Evolutionary conservation across 30 jellyfish, hydroid and myxozoan species (phyloP).

Genomic region (Rhopilema esculentum): DNA sequence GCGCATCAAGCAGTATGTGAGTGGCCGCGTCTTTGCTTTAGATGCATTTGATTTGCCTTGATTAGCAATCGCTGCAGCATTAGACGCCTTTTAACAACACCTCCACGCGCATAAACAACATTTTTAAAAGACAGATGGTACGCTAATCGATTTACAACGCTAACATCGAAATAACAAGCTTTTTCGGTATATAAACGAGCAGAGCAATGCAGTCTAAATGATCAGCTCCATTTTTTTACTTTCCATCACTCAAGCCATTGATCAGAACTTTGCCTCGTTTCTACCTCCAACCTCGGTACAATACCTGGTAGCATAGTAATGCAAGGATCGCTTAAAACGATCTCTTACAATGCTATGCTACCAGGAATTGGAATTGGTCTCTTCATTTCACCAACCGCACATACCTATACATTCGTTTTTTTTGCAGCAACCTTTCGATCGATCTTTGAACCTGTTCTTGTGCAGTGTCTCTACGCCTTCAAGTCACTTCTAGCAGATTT

Average conservation of each 20-base stretch:
- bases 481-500: too few species aligned
- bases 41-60: background rate
- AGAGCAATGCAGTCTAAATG: background rate
- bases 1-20: slow-evolving; percentile 52
- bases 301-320: slow-evolving; percentile 84
- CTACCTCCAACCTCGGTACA: background rate
- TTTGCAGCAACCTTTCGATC: too few species aligned
- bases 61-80: background rate
- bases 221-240: background rate
- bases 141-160: background rate
- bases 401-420: background rate
- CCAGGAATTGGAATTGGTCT: slow-evolving; percentile 67
- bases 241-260: background rate
- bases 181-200: too few species aligned
- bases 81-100: background rate
- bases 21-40: slow-evolving; percentile 48
- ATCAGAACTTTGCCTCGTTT: background rate
- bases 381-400: slow-evolving; percentile 3
- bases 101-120: background rate
- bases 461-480: too few species aligned
- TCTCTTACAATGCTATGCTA: slow-evolving; percentile 99
- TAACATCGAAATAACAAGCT: background rate
- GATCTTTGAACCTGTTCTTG: too few species aligned
- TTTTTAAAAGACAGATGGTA: background rate
- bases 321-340: slow-evolving; percentile 83